phyloP scores from a whole-genome alignment of 37 sponge, comb jelly and placozoan genomes.

The Aphrocallistes beatrix region DNA sequence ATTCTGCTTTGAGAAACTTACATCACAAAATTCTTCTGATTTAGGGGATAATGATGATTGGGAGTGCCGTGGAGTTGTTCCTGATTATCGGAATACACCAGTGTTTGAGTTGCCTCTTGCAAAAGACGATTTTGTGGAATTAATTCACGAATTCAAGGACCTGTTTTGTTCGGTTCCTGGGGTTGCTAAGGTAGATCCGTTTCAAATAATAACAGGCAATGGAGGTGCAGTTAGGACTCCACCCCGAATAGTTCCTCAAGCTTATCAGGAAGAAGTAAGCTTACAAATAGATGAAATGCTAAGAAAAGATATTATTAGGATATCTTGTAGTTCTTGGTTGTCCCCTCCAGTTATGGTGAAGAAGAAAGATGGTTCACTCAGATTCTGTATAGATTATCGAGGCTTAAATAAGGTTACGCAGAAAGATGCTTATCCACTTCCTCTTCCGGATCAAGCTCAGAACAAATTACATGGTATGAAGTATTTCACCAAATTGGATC shows the following conservation, averaged over 20 bases:
- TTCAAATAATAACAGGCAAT: not conserved
- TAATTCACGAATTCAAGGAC: not conserved
- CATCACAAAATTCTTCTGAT: not conserved
- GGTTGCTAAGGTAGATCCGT: not conserved
- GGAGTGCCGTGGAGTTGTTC: not conserved
- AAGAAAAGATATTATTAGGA: not conserved
- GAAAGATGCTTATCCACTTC: conserved; percentile 47
- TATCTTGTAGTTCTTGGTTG: not conserved
- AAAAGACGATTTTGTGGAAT: not conserved
- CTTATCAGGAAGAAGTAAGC: not conserved
- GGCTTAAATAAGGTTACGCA: conserved; percentile 39
- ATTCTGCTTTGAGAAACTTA: no score
- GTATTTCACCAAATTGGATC: conserved; percentile 24
- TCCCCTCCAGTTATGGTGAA: conserved; percentile 20
- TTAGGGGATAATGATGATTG: not conserved
- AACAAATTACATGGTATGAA: conserved; percentile 30
- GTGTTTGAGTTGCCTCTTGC: not conserved
- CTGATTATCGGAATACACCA: not conserved
- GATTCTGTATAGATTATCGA: conserved; percentile 36
- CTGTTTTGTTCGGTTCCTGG: not conserved
- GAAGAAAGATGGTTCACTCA: conserved; percentile 28
- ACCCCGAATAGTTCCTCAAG: not conserved
- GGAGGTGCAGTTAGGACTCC: not conserved
- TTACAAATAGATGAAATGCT: not conserved
- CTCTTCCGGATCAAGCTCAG: conserved; percentile 40